Evolutionary conservation across 1,140 invertebrate species (phyloP), one percentile per base, ranked within the genome.

Genomic region (Trichomalopsis sarcophagae): DNA sequence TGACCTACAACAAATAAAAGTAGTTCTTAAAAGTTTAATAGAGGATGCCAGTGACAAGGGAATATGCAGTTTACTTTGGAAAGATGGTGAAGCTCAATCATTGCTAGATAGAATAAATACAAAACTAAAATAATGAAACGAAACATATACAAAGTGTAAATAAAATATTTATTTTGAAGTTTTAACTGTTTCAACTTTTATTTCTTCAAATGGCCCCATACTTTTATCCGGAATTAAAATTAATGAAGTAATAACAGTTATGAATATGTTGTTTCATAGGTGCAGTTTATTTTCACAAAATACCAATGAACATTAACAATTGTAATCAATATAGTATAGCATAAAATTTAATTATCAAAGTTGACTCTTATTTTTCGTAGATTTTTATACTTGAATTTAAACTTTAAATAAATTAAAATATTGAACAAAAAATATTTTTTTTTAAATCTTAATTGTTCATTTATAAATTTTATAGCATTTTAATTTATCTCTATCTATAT

Each of bases 1-100:
- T 86, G 94, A 94, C 90, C 87, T 94, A 2, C 80, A 88, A 30
- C 87, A 90, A 82, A 90, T 93, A 40, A 88, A 89, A 87, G 86
- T 77, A 14, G 88, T 92, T 75, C 86, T 93, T 27, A 86, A 91
- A 10, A 89, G 90, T 85, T 90, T 92, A 71, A 88, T 91, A 33
- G 84, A 87, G 75, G 92, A 93, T 87, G 76, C 87, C 13, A 87
- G 87, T 71, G 90, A 92, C 11, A 91, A 91, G 84, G 86, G 88
- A 91, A 78, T 89, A 75, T 33, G 89, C 66, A 84, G 84, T 82
- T 86, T 91, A 74, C 89, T 92, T 74, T 88, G 84, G 44, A 87
- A 89, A 33, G 86, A 88, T 14, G 82, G 90, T 13, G 83, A 89
- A 87, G 86, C 87, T 27, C 76, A 87, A 55, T 30, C 79, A 84